Percentiles rank a stretch among this genome's conserved stretches.
These are phyloP conservation scores for Malurus splendens DNA, from an alignment of 2,797 vertebrate genomes.

Conservation along the genomic window DNA sequence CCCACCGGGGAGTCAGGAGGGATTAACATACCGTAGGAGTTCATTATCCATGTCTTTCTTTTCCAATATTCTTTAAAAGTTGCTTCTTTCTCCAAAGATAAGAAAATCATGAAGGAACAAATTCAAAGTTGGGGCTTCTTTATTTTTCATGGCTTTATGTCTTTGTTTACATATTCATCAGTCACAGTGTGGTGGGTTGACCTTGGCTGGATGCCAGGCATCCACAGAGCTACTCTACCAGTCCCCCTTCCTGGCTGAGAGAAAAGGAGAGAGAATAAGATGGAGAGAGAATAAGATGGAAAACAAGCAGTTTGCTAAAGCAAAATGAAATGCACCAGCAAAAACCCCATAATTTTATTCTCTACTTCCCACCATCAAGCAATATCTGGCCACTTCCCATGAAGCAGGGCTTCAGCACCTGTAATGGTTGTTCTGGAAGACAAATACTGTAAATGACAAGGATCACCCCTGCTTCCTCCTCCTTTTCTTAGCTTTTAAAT, in stretches of 20 bases:
- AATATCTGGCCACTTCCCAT: not conserved
- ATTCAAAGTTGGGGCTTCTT: not conserved
- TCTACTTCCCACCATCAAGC: not conserved
- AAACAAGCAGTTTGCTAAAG: not conserved
- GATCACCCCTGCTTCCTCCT: accelerated
- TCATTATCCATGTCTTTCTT: not conserved
- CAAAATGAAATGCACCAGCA: not conserved
- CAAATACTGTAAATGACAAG: not conserved
- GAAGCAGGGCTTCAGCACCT: not conserved
- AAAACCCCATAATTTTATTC: not conserved
- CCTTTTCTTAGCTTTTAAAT: not conserved
- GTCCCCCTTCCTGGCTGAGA: accelerated
- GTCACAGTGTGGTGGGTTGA: not conserved
- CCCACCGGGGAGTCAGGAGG: not conserved
- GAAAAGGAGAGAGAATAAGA: accelerated
- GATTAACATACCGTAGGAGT: not conserved
- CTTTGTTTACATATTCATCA: not conserved
- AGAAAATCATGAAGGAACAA: not conserved
- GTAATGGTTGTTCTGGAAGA: not conserved
- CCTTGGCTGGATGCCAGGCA: not conserved
- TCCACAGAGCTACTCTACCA: not conserved
- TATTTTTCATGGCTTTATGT: not conserved
- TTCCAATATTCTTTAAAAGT: not conserved
- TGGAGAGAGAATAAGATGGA: not conserved
- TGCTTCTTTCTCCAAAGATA: not conserved